Conservation (phyloP, 2,888 invertebrate genomes). For the Teinopalpus imperialis region DNA sequence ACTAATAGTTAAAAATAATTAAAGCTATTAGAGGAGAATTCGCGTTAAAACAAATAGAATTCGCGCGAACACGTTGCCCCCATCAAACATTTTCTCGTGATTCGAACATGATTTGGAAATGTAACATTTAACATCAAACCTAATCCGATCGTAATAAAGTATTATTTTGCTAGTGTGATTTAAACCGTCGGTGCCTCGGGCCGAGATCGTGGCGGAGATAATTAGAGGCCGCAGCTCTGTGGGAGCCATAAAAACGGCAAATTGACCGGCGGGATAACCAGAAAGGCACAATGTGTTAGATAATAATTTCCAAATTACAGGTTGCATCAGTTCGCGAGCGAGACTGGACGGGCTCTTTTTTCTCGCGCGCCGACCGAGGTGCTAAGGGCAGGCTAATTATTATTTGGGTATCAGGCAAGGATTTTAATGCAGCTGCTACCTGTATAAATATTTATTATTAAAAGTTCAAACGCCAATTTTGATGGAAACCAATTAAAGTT, state of each 20-base stretch:
- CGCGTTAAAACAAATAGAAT: constrained; percentile 77
- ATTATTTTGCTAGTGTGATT: constrained; percentile 31
- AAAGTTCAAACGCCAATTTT: constrained; percentile 74
- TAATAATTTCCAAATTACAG: constrained; percentile 82
- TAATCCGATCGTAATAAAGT: constrained; percentile 32
- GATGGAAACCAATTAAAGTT: constrained; percentile 67
- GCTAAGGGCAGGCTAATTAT: constrained; percentile 82
- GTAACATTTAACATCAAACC: constrained; percentile 11
- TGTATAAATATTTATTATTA: constrained; percentile 81
- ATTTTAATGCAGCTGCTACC: constrained; percentile 81
- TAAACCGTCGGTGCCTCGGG: constrained; percentile 60
- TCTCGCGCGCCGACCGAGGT: constrained; percentile 73
- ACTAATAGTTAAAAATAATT: constrained; percentile 43
- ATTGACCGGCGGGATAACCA: constrained; percentile 82
- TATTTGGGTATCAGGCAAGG: constrained; percentile 78
- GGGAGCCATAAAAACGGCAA: constrained; percentile 82
- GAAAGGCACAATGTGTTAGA: constrained; percentile 83
- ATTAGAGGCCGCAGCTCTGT: constrained; percentile 80
- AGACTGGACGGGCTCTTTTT: constrained; percentile 66
- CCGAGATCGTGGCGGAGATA: constrained; percentile 77
- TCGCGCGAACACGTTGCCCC: constrained; percentile 68
- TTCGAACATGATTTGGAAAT: constrained; percentile 48
- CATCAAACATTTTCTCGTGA: constrained; percentile 72
- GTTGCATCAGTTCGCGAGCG: constrained; percentile 77
- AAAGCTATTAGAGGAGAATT: constrained; percentile 54